Evolutionary conservation across 2,797 vertebrate species (phyloP), one percentile per base, ranked within the genome.

Genomic region (Delichon dasypus): DNA sequence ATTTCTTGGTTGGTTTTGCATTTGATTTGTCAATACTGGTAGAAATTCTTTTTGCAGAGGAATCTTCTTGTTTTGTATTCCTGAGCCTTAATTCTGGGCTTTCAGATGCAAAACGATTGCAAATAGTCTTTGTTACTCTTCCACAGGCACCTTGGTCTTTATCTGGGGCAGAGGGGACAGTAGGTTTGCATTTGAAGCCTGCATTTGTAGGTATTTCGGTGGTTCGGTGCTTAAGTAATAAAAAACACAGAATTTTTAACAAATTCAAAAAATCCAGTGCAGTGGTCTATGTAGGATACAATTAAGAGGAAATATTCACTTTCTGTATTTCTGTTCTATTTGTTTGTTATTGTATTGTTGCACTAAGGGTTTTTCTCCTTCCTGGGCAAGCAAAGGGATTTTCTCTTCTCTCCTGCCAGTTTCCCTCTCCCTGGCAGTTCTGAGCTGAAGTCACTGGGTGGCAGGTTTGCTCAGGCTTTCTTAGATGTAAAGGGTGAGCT

Each of bases 381-480:
- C 7, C 29, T 26, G 5, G 10, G 32, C 5, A 3, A 83, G 54
- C 12, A 44, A 34, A 79, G 26, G 42, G 27, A 44, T 89, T 76
- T 78, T 77, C 29, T 70, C 38, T 80, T 76, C 73, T 74, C 40
- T 72, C 42, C 21, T 32, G 21, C 27, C 13, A 3, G 2, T 61
- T 51, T 4, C 32, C 2, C 0, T 71, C 70, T 76, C 67, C 25
- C 57, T 58, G 87, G 93, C 74, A 91, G n/a, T 96, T 97, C 75
- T 78, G 42, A 23, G 38, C 44, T 77, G 34, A 58, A 51, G 81
- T 94, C 98, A 93, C 96, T 70, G 84, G 80, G 89, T 80, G 97
- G 96, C 96, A 92, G 45, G 12, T 89, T 95, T 96, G 94, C 42
- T 81, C 88, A 95, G 90, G 34, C 25, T 92, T 94, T 96, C 64